Percentiles rank a stretch among this genome's conserved stretches.
Evolutionary conservation across 2,113 vertebrate species (phyloP).

Genomic region (Melanerpes formicivorus): DNA sequence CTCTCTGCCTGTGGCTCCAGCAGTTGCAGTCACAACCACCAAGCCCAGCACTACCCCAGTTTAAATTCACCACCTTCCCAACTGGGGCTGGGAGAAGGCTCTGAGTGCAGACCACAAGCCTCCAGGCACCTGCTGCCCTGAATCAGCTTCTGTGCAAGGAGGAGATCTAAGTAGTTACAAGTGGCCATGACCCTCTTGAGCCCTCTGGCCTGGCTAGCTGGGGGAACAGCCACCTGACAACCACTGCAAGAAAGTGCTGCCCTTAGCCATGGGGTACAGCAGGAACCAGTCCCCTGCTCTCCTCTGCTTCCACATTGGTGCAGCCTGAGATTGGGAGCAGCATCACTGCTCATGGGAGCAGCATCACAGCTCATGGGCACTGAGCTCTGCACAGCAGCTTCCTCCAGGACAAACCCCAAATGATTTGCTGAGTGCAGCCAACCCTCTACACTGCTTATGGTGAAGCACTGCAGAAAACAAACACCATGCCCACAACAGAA

Average conservation of each 20-base stretch:
- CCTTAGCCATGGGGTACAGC: background rate
- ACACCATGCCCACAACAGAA: background rate
- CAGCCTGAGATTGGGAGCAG: rapidly evolving
- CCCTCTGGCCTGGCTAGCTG: background rate
- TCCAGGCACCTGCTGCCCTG: background rate
- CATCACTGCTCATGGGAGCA: background rate
- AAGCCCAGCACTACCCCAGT: background rate
- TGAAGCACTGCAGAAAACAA: background rate
- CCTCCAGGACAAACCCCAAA: background rate
- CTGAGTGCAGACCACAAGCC: background rate
- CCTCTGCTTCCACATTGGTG: background rate
- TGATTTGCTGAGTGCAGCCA: background rate
- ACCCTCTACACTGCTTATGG: rapidly evolving
- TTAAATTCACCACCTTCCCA: background rate
- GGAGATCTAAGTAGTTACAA: background rate
- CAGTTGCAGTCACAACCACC: slow-evolving; percentile 23
- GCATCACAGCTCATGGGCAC: background rate
- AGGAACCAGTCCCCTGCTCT: background rate
- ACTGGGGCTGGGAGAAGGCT: background rate
- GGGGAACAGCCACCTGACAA: background rate
- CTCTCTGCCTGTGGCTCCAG: slow-evolving; percentile 28
- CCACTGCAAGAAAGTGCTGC: background rate
- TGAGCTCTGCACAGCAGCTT: background rate
- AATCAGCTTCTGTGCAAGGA: background rate
- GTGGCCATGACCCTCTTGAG: background rate